A percentile compares a stretch with the other conserved stretches of the same genome.
Conservation (phyloP, 2,113 vertebrate species). For the Chiloscyllium plagiosum region DNA sequence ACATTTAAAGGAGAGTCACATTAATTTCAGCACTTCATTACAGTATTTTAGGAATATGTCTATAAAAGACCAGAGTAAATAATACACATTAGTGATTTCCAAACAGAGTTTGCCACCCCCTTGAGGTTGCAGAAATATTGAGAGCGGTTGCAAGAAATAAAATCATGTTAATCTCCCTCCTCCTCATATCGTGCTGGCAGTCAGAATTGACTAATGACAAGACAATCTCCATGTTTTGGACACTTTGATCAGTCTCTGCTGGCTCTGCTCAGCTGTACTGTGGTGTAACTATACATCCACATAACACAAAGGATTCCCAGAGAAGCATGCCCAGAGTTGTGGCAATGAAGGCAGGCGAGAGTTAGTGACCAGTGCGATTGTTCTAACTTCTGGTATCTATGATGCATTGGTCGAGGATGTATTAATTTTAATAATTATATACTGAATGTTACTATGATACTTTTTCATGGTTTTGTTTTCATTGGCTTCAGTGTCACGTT, state of each 20-base stretch:
- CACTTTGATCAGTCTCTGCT: too few species aligned
- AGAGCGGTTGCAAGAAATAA: too few species aligned
- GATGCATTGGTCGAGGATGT: neutral
- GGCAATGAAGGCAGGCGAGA: neutral
- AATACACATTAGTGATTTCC: neutral
- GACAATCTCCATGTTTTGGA: neutral
- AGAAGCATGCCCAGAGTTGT: neutral
- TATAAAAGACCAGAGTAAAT: neutral
- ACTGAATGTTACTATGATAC: neutral
- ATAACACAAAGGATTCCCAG: neutral
- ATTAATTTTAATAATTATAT: neutral
- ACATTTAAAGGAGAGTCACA: neutral
- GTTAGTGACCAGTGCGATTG: neutral
- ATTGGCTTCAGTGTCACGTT: neutral
- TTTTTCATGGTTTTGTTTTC: neutral
- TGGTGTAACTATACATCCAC: too few species aligned
- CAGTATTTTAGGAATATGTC: neutral
- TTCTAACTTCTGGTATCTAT: neutral
- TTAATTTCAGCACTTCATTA: neutral
- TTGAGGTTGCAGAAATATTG: neutral
- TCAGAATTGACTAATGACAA: neutral
- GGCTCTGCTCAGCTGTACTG: too few species aligned
- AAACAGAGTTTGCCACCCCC: neutral
- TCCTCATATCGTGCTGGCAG: neutral
- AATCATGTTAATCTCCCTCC: too few species aligned